Evolutionary conservation across 2,888 invertebrate genomes (phyloP), one percentile per base, ranked within the genome.

Genomic region (Tetragnatha montana): DNA sequence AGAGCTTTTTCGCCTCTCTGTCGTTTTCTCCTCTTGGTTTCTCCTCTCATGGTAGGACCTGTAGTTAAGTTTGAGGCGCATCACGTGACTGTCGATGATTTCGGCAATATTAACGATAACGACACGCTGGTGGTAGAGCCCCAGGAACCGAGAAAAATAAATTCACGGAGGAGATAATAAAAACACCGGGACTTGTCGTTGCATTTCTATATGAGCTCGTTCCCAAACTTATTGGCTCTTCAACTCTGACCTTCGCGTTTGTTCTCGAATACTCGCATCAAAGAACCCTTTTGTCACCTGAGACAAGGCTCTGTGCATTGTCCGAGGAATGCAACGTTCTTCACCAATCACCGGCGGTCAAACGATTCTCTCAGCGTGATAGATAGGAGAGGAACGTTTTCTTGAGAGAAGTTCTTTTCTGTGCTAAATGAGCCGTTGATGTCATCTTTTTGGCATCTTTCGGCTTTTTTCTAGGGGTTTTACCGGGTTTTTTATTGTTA

Each of bases 211-310:
- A 60, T 14, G 82, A 50, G 73, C 73, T 60, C 50, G n/a, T 74
- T 81, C 69, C 35, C 21, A 50, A 80, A 86, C 73, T 51, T 79
- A 86, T 86, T 49, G 86, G 74, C 68, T 71, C 22, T 73, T 35
- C 22, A 79, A 86, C 80, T 86, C 74, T 86, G 86, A 86, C 86
- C 86, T 74, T 47, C 22, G 22, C 21, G 17, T 73, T 86, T 86
- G 86, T 86, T 86, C 86, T 86, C 86, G 47, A 80, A 35, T 22
- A 14, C 8, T 51, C 6, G 8, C 47, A 14, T 81, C 81, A 89
- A 89, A 89, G 83, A 76, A 70, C 84, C 80, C 80, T 89, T 89
- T 89, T 89, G 84, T 89, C 89, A 89, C 89, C 71, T 76, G 75
- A 84, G 89, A 89, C 89, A 89, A 89, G 84, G 81, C 85, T 81